phyloP scores from a whole-genome alignment of 1,140 invertebrate species.

The Dendroctonus ponderosae region DNA sequence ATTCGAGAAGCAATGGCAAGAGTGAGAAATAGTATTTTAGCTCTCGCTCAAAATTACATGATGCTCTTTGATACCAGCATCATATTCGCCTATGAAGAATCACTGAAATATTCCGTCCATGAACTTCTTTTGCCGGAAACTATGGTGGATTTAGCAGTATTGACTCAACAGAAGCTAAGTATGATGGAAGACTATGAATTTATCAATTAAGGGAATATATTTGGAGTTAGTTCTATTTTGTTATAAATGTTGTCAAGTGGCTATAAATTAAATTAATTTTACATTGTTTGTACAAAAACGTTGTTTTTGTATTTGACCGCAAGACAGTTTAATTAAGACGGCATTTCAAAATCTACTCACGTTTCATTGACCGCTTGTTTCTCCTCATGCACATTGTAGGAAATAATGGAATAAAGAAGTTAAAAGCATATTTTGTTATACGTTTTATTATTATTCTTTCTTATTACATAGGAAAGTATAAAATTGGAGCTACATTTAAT shows the following conservation, averaged over 20 bases:
- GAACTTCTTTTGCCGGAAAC: constrained; percentile 80
- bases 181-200: constrained; percentile 41
- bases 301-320: no score
- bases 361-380: background rate
- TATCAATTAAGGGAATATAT: no score
- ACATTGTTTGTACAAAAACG: no score
- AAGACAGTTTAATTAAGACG: no score
- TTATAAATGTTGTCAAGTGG: no score
- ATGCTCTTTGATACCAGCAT: constrained; percentile 92
- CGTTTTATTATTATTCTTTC: constrained; percentile 1
- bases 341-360: no score
- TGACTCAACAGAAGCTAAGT: constrained; percentile 64
- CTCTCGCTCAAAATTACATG: constrained; percentile 81
- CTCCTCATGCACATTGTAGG: no score
- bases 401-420: background rate
- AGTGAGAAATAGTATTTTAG: constrained; percentile 85
- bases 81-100: constrained; percentile 87
- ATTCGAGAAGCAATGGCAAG: constrained; percentile 84
- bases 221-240: no score
- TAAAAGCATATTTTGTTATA: constrained; percentile 3
- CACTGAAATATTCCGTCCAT: constrained; percentile 74
- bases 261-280: no score
- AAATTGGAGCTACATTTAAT: constrained; percentile 7
- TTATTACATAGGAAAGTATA: constrained; percentile 16
- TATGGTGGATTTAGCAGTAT: constrained; percentile 73